These are phyloP conservation scores for Equus przewalskii DNA, from an alignment of 2,113 vertebrate genomes.

Conservation along the genomic window DNA sequence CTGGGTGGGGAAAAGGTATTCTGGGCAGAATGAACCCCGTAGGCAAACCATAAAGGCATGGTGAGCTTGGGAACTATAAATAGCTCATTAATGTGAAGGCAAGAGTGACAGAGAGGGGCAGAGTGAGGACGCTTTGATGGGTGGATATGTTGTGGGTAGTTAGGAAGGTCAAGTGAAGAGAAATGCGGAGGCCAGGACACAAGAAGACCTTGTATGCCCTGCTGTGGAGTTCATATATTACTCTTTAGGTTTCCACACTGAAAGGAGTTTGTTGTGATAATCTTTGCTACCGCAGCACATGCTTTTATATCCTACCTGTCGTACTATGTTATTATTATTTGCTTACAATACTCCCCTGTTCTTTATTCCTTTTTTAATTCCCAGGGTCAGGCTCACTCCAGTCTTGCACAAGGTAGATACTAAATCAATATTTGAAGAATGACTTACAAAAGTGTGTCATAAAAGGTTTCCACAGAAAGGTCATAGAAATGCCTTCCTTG, in stretches of 20 bases:
- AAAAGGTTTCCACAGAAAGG: neutral
- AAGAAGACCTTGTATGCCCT: accelerated
- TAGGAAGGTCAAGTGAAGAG: neutral
- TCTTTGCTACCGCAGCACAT: neutral
- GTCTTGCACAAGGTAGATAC: neutral
- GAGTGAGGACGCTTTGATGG: neutral
- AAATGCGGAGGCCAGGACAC: neutral
- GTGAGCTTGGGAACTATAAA: neutral
- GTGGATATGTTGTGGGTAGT: neutral
- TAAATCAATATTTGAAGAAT: slow-evolving; percentile 61
- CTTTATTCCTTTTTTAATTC: neutral
- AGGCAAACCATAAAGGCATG: neutral
- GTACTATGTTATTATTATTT: neutral
- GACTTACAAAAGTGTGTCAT: neutral
- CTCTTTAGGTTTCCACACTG: neutral
- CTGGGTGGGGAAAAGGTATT: neutral
- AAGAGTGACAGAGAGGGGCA: neutral
- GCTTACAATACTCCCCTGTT: neutral
- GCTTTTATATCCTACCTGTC: neutral
- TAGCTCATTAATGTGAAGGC: neutral
- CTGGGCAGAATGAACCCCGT: neutral
- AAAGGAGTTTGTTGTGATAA: neutral
- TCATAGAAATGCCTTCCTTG: neutral
- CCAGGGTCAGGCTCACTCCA: neutral
- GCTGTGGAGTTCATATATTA: neutral